These are phyloP conservation scores for Heliconius ismenius DNA, from an alignment of 2,888 invertebrate species.

Conservation along the genomic window DNA sequence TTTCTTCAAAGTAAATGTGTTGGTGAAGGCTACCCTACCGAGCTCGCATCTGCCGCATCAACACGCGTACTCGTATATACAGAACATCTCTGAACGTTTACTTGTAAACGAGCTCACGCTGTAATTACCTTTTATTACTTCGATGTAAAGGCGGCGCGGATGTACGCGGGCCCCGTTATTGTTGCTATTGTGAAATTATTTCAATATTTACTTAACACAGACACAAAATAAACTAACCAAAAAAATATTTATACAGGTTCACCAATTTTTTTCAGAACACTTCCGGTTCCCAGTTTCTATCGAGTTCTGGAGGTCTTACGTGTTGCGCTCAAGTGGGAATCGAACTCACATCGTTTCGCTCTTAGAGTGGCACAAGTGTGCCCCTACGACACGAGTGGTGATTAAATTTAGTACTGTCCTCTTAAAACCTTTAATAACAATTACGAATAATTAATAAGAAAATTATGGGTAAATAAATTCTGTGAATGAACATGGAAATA, in stretches of 20 bases:
- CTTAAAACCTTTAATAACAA: too few species aligned
- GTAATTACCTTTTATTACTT: slow-evolving; percentile 30
- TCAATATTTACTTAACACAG: neutral
- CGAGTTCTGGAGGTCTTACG: too few species aligned
- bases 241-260: neutral
- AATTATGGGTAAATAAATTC: too few species aligned
- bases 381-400: too few species aligned
- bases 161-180: neutral
- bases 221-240: neutral
- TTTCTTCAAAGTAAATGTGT: slow-evolving; percentile 17
- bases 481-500: too few species aligned
- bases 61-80: slow-evolving; percentile 19
- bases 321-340: too few species aligned
- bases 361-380: too few species aligned
- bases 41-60: neutral
- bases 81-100: slow-evolving; percentile 18
- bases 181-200: neutral
- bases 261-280: neutral
- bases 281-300: too few species aligned
- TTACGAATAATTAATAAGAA: too few species aligned
- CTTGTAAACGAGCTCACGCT: slow-evolving; percentile 11
- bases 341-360: too few species aligned
- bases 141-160: neutral
- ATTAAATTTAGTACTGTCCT: too few species aligned
- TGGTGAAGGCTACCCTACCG: neutral